phyloP scores from a whole-genome alignment of 2,113 vertebrate genomes.

The Ornithorhynchus anatinus region DNA sequence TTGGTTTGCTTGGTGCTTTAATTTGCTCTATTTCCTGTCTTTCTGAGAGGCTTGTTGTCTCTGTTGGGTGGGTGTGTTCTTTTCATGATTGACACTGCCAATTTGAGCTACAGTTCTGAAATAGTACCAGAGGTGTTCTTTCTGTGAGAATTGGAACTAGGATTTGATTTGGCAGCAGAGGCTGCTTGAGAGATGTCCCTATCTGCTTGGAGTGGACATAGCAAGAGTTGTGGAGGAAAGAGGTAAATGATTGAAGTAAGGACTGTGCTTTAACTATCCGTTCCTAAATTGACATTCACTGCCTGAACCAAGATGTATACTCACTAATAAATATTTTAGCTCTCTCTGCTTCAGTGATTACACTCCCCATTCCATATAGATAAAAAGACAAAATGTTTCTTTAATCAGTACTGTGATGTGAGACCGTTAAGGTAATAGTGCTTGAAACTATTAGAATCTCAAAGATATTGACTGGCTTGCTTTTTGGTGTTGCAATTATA shows the following conservation, averaged over 20 bases:
- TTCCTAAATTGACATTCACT: constrained; percentile 33
- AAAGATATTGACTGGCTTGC: constrained; percentile 69
- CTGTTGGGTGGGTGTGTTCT: neutral
- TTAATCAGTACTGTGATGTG: constrained; percentile 77
- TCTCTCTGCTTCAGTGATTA: constrained; percentile 64
- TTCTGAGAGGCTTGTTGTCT: neutral
- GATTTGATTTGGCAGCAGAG: neutral
- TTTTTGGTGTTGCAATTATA: constrained; percentile 69
- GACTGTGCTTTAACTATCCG: constrained; percentile 27
- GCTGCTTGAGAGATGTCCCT: neutral
- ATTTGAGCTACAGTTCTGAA: neutral
- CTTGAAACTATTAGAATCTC: constrained; percentile 75
- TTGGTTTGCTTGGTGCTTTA: neutral
- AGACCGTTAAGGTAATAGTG: constrained; percentile 76
- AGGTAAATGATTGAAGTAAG: neutral
- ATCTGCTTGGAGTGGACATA: neutral
- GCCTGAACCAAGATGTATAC: constrained; percentile 59
- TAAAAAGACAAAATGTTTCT: constrained; percentile 79
- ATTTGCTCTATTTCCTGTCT: neutral
- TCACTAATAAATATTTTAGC: constrained; percentile 75
- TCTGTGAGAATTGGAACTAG: neutral
- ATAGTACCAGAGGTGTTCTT: neutral
- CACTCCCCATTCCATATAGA: constrained; percentile 69
- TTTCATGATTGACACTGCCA: neutral
- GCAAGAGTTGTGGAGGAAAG: neutral